Percentiles rank a stretch among this genome's conserved stretches.
Conservation (phyloP, 2,113 vertebrate species). For the Prolemur simus region DNA sequence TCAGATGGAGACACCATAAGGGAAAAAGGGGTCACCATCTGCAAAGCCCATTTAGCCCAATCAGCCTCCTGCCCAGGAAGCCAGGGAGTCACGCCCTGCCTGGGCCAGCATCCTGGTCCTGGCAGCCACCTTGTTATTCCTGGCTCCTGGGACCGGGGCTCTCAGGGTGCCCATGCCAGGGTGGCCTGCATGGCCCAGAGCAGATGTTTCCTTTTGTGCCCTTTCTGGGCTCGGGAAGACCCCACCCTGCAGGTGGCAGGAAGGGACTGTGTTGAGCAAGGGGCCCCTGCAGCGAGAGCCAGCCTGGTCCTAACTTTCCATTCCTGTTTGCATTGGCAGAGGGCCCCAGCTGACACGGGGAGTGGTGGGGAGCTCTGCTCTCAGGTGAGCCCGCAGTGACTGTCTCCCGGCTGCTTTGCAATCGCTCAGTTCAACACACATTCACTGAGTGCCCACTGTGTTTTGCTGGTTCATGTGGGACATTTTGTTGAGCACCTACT, state of each 20-base stretch:
- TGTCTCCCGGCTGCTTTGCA: not conserved
- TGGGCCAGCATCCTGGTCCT: not conserved
- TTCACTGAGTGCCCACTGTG: not conserved
- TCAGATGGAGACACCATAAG: not conserved
- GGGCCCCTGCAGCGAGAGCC: not conserved
- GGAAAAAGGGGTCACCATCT: not conserved
- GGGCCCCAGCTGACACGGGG: not conserved
- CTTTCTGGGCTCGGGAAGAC: not conserved
- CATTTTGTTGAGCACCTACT: not conserved
- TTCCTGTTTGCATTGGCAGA: slow-evolving; percentile 42
- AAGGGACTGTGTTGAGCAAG: not conserved
- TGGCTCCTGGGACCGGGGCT: not conserved
- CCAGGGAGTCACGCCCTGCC: not conserved
- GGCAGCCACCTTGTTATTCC: not conserved
- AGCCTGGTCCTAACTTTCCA: not conserved
- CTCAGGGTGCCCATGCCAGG: not conserved
- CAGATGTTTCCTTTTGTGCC: not conserved
- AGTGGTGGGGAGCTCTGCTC: fast-evolving
- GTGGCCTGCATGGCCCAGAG: not conserved
- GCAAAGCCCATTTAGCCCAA: not conserved
- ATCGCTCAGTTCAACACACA: not conserved
- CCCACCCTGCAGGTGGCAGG: slow-evolving; percentile 22
- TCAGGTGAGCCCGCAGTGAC: fast-evolving
- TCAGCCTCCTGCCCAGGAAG: not conserved
- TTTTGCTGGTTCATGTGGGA: not conserved